phyloP scores from a whole-genome alignment of 2,113 vertebrate genomes.

The Chaetorhynchus papuensis region DNA sequence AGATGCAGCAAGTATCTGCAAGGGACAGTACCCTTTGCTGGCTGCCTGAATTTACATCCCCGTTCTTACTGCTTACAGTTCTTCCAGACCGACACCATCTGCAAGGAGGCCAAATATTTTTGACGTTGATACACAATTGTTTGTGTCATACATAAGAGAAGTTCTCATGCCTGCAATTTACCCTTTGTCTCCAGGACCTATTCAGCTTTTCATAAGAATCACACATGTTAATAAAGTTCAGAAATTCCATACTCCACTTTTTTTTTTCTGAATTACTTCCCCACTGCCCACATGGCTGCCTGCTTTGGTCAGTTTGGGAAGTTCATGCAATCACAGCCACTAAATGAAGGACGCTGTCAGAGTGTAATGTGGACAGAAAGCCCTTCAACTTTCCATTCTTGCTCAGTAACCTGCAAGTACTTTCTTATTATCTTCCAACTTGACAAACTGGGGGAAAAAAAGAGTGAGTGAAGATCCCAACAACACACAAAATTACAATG shows the following conservation, averaged over 20 bases:
- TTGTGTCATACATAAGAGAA: neutral
- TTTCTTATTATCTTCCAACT: neutral
- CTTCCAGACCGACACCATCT: neutral
- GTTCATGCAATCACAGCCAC: neutral
- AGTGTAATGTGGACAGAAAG: neutral
- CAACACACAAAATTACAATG: neutral
- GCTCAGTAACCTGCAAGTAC: neutral
- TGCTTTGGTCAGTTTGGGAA: neutral
- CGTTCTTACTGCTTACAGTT: neutral
- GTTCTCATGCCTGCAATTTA: neutral
- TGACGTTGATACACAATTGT: neutral
- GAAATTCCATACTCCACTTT: neutral
- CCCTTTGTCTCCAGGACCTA: neutral
- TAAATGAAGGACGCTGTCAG: rapidly evolving
- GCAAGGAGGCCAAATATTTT: neutral
- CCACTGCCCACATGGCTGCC: neutral
- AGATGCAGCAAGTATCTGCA: neutral
- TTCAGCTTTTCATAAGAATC: neutral
- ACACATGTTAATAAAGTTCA: neutral
- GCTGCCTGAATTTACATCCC: neutral
- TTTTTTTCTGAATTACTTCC: neutral
- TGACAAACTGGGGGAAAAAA: neutral
- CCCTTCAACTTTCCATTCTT: neutral
- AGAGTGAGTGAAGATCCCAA: neutral
- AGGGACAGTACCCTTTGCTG: neutral